phyloP scores from a whole-genome alignment of 2,113 vertebrate species.

The Xyrauchen texanus region DNA sequence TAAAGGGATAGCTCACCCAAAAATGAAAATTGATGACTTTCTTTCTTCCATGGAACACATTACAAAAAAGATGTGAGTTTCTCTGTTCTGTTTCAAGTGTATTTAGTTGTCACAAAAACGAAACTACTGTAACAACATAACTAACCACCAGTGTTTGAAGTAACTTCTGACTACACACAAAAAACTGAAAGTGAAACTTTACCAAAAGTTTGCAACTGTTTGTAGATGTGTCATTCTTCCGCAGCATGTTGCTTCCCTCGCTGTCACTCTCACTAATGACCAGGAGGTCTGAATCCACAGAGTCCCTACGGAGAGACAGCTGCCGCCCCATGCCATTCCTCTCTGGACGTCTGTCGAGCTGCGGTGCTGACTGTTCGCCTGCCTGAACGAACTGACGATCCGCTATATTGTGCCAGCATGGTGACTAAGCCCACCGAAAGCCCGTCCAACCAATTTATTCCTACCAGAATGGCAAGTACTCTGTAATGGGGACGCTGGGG shows the following conservation, averaged over 20 bases:
- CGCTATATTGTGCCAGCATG: constrained; percentile 71
- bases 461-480: constrained; percentile 63
- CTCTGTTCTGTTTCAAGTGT: too few relatives aligned
- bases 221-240: constrained; percentile 56
- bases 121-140: too few relatives aligned
- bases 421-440: constrained; percentile 74
- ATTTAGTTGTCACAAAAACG: too few relatives aligned
- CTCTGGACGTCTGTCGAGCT: constrained; percentile 36
- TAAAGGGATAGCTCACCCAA: too few relatives aligned
- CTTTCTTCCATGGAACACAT: too few relatives aligned
- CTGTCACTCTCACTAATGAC: constrained; percentile 70
- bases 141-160: too few relatives aligned
- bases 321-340: constrained; percentile 68
- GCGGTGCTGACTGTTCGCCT: constrained; percentile 3
- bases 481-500: constrained; percentile 75
- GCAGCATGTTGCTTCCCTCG: constrained; percentile 65
- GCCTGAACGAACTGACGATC: constrained; percentile 64
- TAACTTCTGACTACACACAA: background rate
- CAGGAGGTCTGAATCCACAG: constrained; percentile 65
- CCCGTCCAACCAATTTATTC: constrained; percentile 75
- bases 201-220: constrained; percentile 60
- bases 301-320: constrained; percentile 71
- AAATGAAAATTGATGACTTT: too few relatives aligned
- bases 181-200: constrained; percentile 11
- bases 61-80: too few relatives aligned